These are phyloP conservation scores for Girardinus metallicus DNA, from an alignment of 2,797 vertebrate species.

Conservation along the genomic window DNA sequence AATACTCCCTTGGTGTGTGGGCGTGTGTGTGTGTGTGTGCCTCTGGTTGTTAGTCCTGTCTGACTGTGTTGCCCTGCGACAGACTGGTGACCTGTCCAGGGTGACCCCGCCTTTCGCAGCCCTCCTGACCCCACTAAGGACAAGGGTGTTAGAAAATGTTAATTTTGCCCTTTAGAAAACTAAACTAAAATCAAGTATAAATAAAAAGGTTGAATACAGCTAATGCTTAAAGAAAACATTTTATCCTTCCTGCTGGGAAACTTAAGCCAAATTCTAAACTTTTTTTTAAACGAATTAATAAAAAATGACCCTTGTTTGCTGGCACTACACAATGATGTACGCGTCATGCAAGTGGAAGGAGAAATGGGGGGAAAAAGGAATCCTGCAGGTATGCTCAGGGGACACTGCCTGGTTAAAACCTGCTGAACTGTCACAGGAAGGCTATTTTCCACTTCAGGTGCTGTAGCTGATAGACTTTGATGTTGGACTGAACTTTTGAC, in stretches of 20 bases:
- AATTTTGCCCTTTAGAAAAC: not conserved
- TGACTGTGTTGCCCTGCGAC: too few relatives aligned
- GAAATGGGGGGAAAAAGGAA: constrained; percentile 13
- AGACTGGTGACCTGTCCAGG: too few relatives aligned
- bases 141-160: too few relatives aligned
- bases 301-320: not conserved
- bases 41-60: too few relatives aligned
- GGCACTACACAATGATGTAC: constrained; percentile 1
- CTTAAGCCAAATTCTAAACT: too few relatives aligned
- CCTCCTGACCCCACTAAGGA: too few relatives aligned
- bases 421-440: constrained; percentile 63
- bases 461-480: constrained; percentile 53
- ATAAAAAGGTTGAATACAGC: not conserved
- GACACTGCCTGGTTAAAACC: constrained; percentile 31
- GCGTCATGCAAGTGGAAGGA: constrained; percentile 3
- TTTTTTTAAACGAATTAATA: not conserved
- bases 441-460: constrained; percentile 73
- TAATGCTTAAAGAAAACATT: not conserved
- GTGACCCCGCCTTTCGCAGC: too few relatives aligned
- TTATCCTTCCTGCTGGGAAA: not conserved
- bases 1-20: too few relatives aligned
- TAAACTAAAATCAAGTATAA: not conserved
- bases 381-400: constrained; percentile 45
- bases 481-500: constrained; percentile 44
- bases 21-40: too few relatives aligned